Base-by-base conservation (phyloP, 2,113 vertebrate genomes). In the Thalassoma bifasciatum region DNA sequence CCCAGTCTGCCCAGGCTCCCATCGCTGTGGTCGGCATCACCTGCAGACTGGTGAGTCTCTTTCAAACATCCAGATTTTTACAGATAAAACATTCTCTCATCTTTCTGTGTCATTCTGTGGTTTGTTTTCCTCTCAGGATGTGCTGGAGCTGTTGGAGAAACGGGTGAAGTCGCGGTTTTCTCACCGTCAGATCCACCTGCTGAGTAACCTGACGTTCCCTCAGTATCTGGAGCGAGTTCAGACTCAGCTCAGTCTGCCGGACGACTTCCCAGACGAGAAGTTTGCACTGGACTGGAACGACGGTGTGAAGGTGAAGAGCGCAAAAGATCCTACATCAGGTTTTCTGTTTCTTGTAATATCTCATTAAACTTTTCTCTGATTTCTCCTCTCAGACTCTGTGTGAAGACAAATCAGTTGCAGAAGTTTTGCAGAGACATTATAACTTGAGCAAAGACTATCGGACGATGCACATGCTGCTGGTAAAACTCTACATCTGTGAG, bases 161-260 rank as follows among this genome's bases (percentile, higher is more conserved):
- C 94, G 98, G 74, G 98, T 99, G 8, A 99, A 99, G 85, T 99
- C 98, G 0, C 91, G 98, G 65, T 99, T 99, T 82, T 99, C 98
- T 26, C 98, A 99, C 89, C 91, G 97, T 61, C 98, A 98, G 94
- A 99, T 99, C 75, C 95, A 97, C 79, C 71, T 99, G 86, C 81
- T 95, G 72, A 96, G 93, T 86, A 90, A 92, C 46, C 92, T 94
- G 83, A 92, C 86, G 49, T 97, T 98, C 81, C 38, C 77, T 38
- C 93, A 95, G 64, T 98, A 98, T 78, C 17, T 94, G 12, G 91
- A 91, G 61, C 94, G 93, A 60, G 95, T 96, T 82, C 87, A 85
- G 65, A 86, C 90, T 0, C 95, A 96, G 38, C 94, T 99, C 82
- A 91, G 89, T 74, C 91, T 99, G 62, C 94, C 95, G 51, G 61